Conservation (phyloP, 1,140 invertebrate genomes). For the Augochlora pura region DNA sequence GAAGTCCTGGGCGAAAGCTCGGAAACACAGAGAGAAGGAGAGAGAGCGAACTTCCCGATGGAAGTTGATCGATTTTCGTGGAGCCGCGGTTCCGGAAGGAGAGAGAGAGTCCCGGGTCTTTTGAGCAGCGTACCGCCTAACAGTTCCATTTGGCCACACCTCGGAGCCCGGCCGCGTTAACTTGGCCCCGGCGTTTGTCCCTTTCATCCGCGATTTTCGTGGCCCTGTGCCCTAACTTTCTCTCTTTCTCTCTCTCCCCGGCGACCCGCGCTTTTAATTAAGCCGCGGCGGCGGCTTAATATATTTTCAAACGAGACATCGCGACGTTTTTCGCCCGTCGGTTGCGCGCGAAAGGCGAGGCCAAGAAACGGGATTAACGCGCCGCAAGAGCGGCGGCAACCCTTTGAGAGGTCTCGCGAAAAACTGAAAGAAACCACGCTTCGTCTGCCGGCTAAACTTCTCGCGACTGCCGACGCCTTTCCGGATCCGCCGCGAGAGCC, state of each 20-base stretch:
- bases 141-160: not conserved
- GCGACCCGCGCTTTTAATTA: constrained; percentile 45
- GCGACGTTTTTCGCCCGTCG: not conserved
- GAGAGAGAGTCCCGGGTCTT: too few relatives aligned
- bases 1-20: too few relatives aligned
- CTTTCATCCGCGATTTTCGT: not conserved
- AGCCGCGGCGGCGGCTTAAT: not conserved
- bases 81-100: too few relatives aligned
- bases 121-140: not conserved
- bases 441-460: not conserved
- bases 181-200: too few relatives aligned
- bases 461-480: not conserved
- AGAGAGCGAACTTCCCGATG: too few relatives aligned
- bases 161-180: too few relatives aligned
- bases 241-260: too few relatives aligned
- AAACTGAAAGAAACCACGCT: not conserved
- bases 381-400: constrained; percentile 2
- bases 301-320: constrained; percentile 17
- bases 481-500: too few relatives aligned
- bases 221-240: too few relatives aligned
- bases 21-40: too few relatives aligned
- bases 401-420: not conserved
- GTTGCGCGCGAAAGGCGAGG: not conserved
- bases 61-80: too few relatives aligned
- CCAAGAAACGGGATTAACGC: constrained; percentile 38